Evolutionary conservation across 2,797 vertebrate genomes (phyloP), one percentile per base, ranked within the genome.

Genomic region (Anguilla anguilla): DNA sequence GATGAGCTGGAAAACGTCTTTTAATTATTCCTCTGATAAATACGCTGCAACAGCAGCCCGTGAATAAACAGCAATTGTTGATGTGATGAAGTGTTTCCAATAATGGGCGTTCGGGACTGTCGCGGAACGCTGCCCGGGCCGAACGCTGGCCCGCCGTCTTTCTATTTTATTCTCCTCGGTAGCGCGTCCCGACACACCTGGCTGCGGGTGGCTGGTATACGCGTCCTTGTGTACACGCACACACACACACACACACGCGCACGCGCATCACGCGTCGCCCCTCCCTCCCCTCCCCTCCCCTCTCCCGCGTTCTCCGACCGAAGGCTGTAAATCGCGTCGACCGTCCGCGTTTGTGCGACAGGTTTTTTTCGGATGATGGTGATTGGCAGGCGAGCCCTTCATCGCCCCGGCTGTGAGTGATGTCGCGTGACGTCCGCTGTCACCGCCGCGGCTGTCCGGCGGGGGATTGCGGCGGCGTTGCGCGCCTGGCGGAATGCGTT

Each of bases 1-100:
- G 84, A 89, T 88, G 85, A 85, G 85, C 84, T 74, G 55, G n/a
- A 82, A 89, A 86, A 89, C 86, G 51, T 89, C 72, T 84, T 64
- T 87, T 89, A 86, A 89, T 85, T 87, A 88, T 87, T 35, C 55
- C 15, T 6, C 79, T 57, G 28, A 81, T 90, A 35, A 86, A 87
- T 85, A 87, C 55, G 13, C 35, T 77, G 39, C 77, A 64, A 67
- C 86, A 69, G 1, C 35, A 35, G 79, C 77, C 77, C 67, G 64
- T 57, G 39, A 82, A 88, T 88, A 90, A 86, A 86, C 82, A 82
- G 77, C 72, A 72, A 83, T 81, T 87, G 83, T 85, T 53, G 85
- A 84, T 86, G 81, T 86, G 85, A 84, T 87, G 57, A 74, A 81
- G 85, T 85, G 19, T 85, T 85, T 53, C 86, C 69, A 82, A 64